Evolutionary conservation across 2,797 vertebrate genomes (phyloP), one percentile per base, ranked within the genome.

Genomic region (Tangara arthus): DNA sequence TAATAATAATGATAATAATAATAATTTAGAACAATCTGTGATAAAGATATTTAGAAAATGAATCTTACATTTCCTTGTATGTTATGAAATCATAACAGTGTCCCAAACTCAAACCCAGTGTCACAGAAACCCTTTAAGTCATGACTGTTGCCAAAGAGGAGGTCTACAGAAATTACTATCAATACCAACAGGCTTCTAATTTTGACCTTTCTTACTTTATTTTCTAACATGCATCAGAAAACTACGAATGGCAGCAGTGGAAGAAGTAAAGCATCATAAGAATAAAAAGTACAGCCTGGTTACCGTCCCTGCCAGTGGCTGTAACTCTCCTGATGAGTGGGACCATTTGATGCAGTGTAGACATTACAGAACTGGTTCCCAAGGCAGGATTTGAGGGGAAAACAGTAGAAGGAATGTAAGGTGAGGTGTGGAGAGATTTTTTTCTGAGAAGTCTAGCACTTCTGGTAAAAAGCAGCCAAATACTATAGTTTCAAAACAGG

Each of bases 91-190:
- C 2, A 0, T 44, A 44, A 35, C 20, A 44, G 26, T 3, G 2
- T 20, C 17, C 13, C 39, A 37, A 20, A 78, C n/a, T 44, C 46
- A 69, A 61, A 72, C 8, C 20, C 41, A 35, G 22, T 26, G 56
- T 37, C 35, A 57, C 2, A 10, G 12, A 26, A 81, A 69, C 8
- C 9, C 18, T 32, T 57, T 49, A 83, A 73, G 23, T 34, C 3
- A 6, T 0, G 0, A 66, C 11, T n/a, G 17, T 41, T 35, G 18
- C 30, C 26, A 66, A 88, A 73, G 63, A 28, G 30, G 4, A 65
- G 3, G 27, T 44, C 44, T 61, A 20, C 12, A 44, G 28, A 68
- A 72, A 73, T 72, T 85, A n/a, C 5, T 32, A 39, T 12, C 8
- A 61, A n/a, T n/a, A n/a, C n/a, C n/a, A 77, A 15, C 14, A 66